These are phyloP conservation scores for Drosophila pallidifrons DNA, from an alignment of 1,140 invertebrate species.

Conservation along the genomic window DNA sequence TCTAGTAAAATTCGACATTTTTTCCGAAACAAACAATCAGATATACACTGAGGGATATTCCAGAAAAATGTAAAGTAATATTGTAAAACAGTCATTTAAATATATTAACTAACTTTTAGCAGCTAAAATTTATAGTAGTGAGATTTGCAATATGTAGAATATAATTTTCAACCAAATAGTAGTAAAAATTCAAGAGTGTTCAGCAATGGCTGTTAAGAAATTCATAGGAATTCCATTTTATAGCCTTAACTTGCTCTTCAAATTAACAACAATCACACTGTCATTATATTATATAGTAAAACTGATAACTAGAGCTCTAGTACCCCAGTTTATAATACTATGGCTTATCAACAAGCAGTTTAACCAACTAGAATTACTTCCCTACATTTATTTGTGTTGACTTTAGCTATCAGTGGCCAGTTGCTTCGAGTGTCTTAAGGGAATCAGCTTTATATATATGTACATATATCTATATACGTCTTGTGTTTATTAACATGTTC, in stretches of 20 bases:
- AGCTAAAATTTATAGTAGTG: too few relatives aligned
- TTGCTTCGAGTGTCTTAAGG: not conserved
- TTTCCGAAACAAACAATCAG: too few relatives aligned
- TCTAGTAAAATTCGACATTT: too few relatives aligned
- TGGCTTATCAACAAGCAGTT: slow-evolving; percentile 14
- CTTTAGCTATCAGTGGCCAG: slow-evolving; percentile 3
- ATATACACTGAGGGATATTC: too few relatives aligned
- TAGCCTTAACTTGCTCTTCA: not conserved
- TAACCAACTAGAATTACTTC: not conserved
- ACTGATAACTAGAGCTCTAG: not conserved
- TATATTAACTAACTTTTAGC: too few relatives aligned
- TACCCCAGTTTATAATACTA: slow-evolving; percentile 5
- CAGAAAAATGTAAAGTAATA: too few relatives aligned
- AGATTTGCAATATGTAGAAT: too few relatives aligned
- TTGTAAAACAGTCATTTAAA: too few relatives aligned
- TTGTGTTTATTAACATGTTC: not conserved
- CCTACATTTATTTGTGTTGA: not conserved
- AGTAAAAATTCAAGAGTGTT: too few relatives aligned
- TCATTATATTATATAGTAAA: not conserved
- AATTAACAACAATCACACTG: not conserved
- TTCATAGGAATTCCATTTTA: not conserved
- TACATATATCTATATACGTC: not conserved
- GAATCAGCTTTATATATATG: not conserved
- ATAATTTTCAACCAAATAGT: too few relatives aligned
- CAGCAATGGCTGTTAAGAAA: not conserved